These are phyloP conservation scores for Eilema caniola DNA, from an alignment of 2,888 invertebrate species.

Conservation along the genomic window DNA sequence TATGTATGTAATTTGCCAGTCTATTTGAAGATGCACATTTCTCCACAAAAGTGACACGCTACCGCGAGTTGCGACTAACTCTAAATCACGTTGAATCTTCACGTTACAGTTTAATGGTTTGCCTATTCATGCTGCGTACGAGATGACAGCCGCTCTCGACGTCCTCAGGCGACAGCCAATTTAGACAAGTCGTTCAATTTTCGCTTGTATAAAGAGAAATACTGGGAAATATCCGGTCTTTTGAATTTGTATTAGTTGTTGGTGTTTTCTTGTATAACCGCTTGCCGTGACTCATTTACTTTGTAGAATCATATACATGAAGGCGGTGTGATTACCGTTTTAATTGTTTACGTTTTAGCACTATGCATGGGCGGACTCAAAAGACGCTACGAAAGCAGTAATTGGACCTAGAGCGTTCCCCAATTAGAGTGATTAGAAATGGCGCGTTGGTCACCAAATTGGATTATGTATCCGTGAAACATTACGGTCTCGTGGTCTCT, in stretches of 20 bases:
- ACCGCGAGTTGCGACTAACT: slow-evolving; percentile 34
- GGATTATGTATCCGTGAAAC: slow-evolving; percentile 66
- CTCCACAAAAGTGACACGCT: slow-evolving; percentile 35
- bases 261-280: slow-evolving; percentile 48
- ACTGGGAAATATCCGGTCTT: slow-evolving; percentile 61
- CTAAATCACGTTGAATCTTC: slow-evolving; percentile 59
- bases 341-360: slow-evolving; percentile 55
- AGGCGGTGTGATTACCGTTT: slow-evolving; percentile 50
- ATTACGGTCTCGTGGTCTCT: slow-evolving; percentile 46
- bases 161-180: slow-evolving; percentile 62
- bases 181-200: slow-evolving; percentile 64
- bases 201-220: slow-evolving; percentile 58
- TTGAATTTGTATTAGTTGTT: slow-evolving; percentile 58
- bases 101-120: slow-evolving; percentile 56
- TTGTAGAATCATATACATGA: slow-evolving; percentile 35
- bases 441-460: slow-evolving; percentile 65
- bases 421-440: slow-evolving; percentile 75
- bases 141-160: slow-evolving; percentile 59
- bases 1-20: slow-evolving; percentile 36
- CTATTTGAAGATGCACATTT: slow-evolving; percentile 32
- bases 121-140: slow-evolving; percentile 58
- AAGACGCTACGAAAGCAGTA: slow-evolving; percentile 63
- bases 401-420: slow-evolving; percentile 67
- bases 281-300: slow-evolving; percentile 44
- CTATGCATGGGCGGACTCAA: slow-evolving; percentile 48